A percentile compares a stretch with the other conserved stretches of the same genome.
Conservation (phyloP, 2,113 vertebrate species). For the Pedetes capensis region DNA sequence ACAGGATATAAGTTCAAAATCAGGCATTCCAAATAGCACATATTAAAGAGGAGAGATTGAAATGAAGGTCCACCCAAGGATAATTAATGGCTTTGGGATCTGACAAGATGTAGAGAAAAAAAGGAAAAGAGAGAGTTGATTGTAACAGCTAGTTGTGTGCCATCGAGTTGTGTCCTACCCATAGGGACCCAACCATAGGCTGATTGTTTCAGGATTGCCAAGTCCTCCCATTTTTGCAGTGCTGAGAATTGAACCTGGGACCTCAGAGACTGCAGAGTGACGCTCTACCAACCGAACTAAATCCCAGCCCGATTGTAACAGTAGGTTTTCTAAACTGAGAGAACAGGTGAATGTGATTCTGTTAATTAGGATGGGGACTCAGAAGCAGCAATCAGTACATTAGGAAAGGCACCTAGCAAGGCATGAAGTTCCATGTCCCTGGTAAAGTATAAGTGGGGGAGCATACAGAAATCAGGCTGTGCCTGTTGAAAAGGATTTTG, state of each 20-base stretch:
- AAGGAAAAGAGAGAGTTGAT: neutral
- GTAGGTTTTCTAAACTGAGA: neutral
- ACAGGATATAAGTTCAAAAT: neutral
- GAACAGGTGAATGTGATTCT: neutral
- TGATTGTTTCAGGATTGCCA: too few relatives aligned
- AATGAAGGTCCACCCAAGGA: neutral
- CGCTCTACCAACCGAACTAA: too few relatives aligned
- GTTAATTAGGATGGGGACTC: neutral
- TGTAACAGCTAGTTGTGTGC: too few relatives aligned
- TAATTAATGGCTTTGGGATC: neutral
- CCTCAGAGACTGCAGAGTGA: too few relatives aligned
- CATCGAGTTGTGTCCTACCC: too few relatives aligned
- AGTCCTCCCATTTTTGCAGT: too few relatives aligned
- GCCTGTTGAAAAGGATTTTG: neutral
- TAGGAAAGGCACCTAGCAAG: neutral
- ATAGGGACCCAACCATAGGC: too few relatives aligned
- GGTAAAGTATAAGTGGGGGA: neutral
- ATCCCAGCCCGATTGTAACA: too few relatives aligned
- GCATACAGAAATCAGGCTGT: neutral
- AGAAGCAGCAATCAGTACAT: neutral
- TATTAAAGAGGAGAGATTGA: neutral
- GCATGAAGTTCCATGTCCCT: neutral
- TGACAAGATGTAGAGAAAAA: neutral
- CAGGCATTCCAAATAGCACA: neutral
- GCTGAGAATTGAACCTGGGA: too few relatives aligned